These are phyloP conservation scores for Mamestra brassicae DNA, from an alignment of 2,888 invertebrate species.

Conservation along the genomic window DNA sequence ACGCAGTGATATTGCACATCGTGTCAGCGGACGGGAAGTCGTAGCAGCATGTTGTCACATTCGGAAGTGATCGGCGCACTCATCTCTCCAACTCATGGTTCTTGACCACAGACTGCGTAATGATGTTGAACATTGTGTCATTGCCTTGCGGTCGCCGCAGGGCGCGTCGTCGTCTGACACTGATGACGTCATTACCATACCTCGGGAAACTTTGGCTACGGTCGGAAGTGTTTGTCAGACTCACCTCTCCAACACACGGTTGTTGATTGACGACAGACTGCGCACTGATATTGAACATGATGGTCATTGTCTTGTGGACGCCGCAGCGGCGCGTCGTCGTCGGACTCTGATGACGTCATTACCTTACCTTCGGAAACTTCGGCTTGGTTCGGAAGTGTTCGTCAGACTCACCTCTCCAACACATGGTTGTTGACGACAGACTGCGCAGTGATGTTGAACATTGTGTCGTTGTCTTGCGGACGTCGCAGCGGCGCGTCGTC, in stretches of 20 bases:
- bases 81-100: conserved; percentile 78
- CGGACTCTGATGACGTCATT: conserved; percentile 80
- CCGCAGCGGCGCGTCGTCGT: conserved; percentile 85
- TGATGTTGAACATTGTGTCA: conserved; percentile 72
- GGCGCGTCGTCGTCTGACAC: no score
- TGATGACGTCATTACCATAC: no score
- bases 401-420: conserved; percentile 72
- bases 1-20: conserved; percentile 71
- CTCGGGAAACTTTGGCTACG: neutral
- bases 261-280: conserved; percentile 63
- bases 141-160: conserved; percentile 73
- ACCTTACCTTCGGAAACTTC: conserved; percentile 66
- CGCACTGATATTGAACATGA: conserved; percentile 72
- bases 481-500: conserved; percentile 85
- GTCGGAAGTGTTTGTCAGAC: conserved; percentile 1
- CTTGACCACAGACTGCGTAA: conserved; percentile 66
- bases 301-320: conserved; percentile 72
- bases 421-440: conserved; percentile 73
- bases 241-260: conserved; percentile 76
- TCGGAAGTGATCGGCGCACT: conserved; percentile 21
- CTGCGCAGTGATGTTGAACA: conserved; percentile 74
- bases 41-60: conserved; percentile 84
- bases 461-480: conserved; percentile 74
- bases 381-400: conserved; percentile 8
- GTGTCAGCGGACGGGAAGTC: conserved; percentile 73